phyloP scores from a whole-genome alignment of 2,888 invertebrate genomes.

The Mactromeris polynyma region DNA sequence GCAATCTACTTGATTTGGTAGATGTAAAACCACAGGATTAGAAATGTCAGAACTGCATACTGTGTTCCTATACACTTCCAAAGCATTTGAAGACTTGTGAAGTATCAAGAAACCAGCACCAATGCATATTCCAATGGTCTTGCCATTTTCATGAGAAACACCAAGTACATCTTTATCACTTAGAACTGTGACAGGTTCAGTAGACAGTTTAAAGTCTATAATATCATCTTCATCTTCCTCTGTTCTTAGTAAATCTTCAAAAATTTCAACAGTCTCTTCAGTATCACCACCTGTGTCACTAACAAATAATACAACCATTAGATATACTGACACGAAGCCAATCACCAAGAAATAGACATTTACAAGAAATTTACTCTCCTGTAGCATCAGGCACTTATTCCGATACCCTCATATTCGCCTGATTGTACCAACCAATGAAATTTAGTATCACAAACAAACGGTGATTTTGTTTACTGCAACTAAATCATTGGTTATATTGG shows the following conservation, averaged over 20 bases:
- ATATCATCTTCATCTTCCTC: constrained; percentile 7
- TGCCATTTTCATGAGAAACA: neutral
- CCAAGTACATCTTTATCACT: constrained; percentile 4
- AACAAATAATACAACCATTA: neutral
- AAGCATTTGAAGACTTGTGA: neutral
- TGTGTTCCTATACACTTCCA: neutral
- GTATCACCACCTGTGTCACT: neutral
- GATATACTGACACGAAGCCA: too few relatives aligned
- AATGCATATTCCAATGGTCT: constrained; percentile 8
- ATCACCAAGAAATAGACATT: neutral
- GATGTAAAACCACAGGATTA: neutral
- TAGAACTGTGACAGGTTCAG: constrained; percentile 15
- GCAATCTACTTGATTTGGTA: neutral
- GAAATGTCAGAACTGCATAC: neutral
- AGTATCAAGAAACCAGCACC: neutral
- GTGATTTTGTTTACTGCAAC: too few relatives aligned
- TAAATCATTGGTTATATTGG: too few relatives aligned
- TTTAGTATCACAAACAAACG: too few relatives aligned
- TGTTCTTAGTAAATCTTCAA: constrained; percentile 29
- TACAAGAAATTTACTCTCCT: neutral
- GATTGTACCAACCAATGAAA: too few relatives aligned
- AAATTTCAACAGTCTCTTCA: constrained; percentile 40
- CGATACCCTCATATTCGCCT: too few relatives aligned
- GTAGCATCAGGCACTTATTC: too few relatives aligned
- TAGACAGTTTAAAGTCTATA: constrained; percentile 24